A percentile compares a stretch with the other conserved stretches of the same genome.
Evolutionary conservation across 2,888 invertebrate genomes (phyloP).

Genomic region (Eupeodes luniger): DNA sequence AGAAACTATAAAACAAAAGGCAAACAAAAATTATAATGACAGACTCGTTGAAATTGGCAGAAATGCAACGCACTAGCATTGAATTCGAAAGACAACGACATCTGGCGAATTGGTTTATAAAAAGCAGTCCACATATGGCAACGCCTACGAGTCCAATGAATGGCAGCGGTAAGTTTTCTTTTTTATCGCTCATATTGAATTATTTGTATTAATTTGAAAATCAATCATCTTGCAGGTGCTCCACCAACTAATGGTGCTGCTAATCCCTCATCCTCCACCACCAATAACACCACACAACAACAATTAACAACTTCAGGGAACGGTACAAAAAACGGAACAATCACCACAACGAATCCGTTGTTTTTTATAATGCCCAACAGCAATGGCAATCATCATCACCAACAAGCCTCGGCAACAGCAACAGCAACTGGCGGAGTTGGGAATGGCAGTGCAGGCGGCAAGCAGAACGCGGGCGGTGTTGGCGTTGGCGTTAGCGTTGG

Average conservation of each 20-base stretch:
- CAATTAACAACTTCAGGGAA: conserved; percentile 77
- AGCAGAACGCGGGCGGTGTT: conserved; percentile 46
- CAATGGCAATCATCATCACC: conserved; percentile 77
- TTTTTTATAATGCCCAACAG: conserved; percentile 80
- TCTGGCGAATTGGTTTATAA: conserved; percentile 84
- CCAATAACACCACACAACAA: conserved; percentile 18
- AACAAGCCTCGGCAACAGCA: conserved; percentile 36
- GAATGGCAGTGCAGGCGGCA: conserved; percentile 52
- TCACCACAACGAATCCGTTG: conserved; percentile 79
- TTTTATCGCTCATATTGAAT: background rate
- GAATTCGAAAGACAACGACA: conserved; percentile 84
- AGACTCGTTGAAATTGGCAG: conserved; percentile 82
- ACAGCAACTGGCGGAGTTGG: conserved; percentile 25
- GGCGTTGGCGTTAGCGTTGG: background rate
- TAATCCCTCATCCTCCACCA: conserved; percentile 70
- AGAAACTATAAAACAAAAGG: conserved; percentile 31
- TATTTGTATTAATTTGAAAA: background rate
- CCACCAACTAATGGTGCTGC: conserved; percentile 73
- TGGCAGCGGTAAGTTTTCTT: conserved; percentile 58
- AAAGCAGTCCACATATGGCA: conserved; percentile 84
- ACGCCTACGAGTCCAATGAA: conserved; percentile 79
- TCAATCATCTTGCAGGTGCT: conserved; percentile 30
- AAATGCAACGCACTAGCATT: conserved; percentile 84
- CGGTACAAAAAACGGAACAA: conserved; percentile 78
- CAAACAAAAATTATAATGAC: conserved; percentile 78